phyloP scores from a whole-genome alignment of 2,113 vertebrate species.

The Centrocercus urophasianus region DNA sequence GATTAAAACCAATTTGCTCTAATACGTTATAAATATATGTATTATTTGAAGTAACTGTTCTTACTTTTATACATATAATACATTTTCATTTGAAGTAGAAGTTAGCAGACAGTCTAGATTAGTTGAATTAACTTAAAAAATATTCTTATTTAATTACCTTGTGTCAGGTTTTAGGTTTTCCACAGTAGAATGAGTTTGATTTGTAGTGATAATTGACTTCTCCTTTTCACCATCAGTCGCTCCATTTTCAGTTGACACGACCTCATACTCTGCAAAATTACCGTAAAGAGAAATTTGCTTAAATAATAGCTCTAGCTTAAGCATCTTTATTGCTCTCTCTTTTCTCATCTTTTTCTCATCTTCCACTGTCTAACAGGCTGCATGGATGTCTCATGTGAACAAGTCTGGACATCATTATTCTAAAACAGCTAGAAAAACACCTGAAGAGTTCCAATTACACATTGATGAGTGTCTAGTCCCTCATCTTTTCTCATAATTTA shows the following conservation, averaged over 20 bases:
- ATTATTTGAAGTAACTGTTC: neutral
- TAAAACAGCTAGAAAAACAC: neutral
- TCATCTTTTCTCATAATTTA: neutral
- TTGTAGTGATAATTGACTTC: conserved; percentile 88
- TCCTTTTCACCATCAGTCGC: conserved; percentile 81
- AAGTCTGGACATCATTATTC: neutral
- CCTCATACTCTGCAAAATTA: conserved; percentile 88
- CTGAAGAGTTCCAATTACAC: neutral
- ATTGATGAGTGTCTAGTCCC: neutral
- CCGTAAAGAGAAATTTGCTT: neutral
- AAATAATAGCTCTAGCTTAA: neutral
- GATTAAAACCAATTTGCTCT: neutral
- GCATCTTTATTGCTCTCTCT: neutral
- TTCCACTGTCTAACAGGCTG: neutral
- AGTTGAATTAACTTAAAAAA: neutral
- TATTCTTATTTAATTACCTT: conserved; percentile 79
- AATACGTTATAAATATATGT: neutral
- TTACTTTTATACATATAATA: neutral
- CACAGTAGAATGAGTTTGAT: conserved; percentile 95
- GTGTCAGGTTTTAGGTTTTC: conserved; percentile 96
- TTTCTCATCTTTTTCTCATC: neutral
- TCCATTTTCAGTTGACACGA: conserved; percentile 89
- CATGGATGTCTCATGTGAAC: neutral
- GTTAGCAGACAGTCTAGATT: neutral
- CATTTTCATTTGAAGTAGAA: neutral